Conservation (phyloP, 2,797 vertebrate species). For the Macropus fuliginosus region DNA sequence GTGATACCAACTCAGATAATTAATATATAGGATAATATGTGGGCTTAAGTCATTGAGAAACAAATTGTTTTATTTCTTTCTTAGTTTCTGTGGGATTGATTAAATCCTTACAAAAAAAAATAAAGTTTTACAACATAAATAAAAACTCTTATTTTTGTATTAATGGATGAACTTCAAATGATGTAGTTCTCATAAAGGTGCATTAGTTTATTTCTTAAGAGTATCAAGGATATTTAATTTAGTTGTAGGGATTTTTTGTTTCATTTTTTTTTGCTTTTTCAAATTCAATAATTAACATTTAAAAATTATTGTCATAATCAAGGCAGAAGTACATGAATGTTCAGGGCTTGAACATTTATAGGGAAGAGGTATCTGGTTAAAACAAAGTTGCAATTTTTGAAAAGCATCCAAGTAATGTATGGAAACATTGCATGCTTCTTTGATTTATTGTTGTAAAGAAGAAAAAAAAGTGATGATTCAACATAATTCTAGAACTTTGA, state of each 20-base stretch:
- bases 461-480: slow-evolving; percentile 10
- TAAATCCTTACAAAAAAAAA: slow-evolving; percentile 25
- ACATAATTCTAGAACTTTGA: neutral
- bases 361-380: neutral
- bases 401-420: neutral
- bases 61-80: neutral
- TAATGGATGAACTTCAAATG: slow-evolving; percentile 34
- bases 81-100: neutral
- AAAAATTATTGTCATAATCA: slow-evolving; percentile 61
- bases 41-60: slow-evolving; percentile 1
- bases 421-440: slow-evolving; percentile 21
- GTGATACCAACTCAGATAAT: neutral
- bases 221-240: slow-evolving; percentile 34
- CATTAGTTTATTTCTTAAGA: slow-evolving; percentile 7
- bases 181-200: slow-evolving; percentile 22
- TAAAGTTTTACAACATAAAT: neutral
- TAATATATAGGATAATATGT: neutral
- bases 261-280: slow-evolving; percentile 50
- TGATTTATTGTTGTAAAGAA: slow-evolving; percentile 40
- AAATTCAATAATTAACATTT: slow-evolving; percentile 58
- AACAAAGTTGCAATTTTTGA: slow-evolving; percentile 23
- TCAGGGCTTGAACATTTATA: neutral
- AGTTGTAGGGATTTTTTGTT: slow-evolving; percentile 20
- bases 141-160: neutral
- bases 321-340: slow-evolving; percentile 53